Evolutionary conservation across 2,113 vertebrate species (phyloP), one percentile per base, ranked within the genome.

Genomic region (Alethe diademata): DNA sequence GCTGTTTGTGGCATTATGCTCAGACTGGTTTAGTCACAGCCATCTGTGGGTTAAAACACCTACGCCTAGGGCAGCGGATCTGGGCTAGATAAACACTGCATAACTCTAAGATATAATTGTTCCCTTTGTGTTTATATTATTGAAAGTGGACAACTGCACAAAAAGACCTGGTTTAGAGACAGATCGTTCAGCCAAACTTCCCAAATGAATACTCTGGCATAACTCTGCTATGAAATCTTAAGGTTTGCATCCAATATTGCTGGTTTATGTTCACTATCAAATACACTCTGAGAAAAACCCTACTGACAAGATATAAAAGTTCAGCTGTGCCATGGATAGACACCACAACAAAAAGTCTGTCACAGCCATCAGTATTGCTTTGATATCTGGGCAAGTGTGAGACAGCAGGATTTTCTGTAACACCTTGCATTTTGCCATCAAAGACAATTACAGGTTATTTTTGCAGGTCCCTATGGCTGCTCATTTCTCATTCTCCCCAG

Each of bases 161-260:
- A 4, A 4, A 80, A 91, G 58, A 56, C 47, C 67, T 25, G n/a
- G 86, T n/a, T 93, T 80, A 89, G 87, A 97, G 83, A 93, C 66
- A 85, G 84, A 60, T 26, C 1, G 6, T 82, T 78, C 94, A 75
- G 78, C 61, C 83, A 81, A 8, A 58, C 26, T 66, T 57, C 75
- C 60, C 79, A 40, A 89, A 67, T n/a, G 51, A 83, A 51, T 25
- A 31, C 57, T 53, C 62, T 0, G 0, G 61, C 42, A 23, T 29
- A 84, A 53, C n/a, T 70, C 51, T 19, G n/a, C 75, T 43, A 43
- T 0, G 1, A 62, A 92, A 73, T 38, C 33, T 18, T 33, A 36
- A n/a, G 60, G 14, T 89, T 48, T 91, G 70, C 43, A 35, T 33
- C 71, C 66, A 12, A 0, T 48, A 35, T 26, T 75, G 40, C 43